Evolutionary conservation across 1,140 invertebrate species (phyloP), one percentile per base, ranked within the genome.

Genomic region (Brachionus angularis): DNA sequence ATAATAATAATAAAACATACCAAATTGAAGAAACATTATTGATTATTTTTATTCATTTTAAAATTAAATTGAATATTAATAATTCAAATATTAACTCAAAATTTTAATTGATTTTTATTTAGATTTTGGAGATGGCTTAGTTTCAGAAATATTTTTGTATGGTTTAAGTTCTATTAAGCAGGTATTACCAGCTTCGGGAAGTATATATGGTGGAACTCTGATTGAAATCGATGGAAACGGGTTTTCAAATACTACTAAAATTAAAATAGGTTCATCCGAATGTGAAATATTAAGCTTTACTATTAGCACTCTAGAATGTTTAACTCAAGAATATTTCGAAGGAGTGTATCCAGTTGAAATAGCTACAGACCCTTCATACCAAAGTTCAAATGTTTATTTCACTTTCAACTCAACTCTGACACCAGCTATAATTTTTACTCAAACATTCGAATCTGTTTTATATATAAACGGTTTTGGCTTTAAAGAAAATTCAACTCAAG

Each of bases 201-300:
- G 47, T 50, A 29, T 16, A 1, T 25, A 73, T 44, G 79, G 79
- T 18, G 79, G 78, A 2, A 77, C 78, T 1, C 27, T 44, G 18
- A 12, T 80, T 5, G 75, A 74, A 7, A 55, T 79, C 14, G 72
- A 72, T 16, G 79, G 77, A 0, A 44, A 70, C 3, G 78, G 77
- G 3, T 79, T 79, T 50, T 2, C 47, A 50, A n/a, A 2, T 50
- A 29, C 12, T 50, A 50, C 10, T 25, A 7, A 29, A 50, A 18
- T 50, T n/a, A 50, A 7, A 12, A 5, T 50, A n/a, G 47, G 47
- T 25, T 25, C 21, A 25, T 2, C 8, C 5, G 10, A 2, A 50
- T 50, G 47, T 29, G 1, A 7, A 5, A 50, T 50, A 2, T 10
- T 29, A n/a, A 7, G 21, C 12, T 42, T 42, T 16, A 10, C 39